phyloP scores from a whole-genome alignment of 1,140 invertebrate genomes.

The Yoshiicerus persimilis region DNA sequence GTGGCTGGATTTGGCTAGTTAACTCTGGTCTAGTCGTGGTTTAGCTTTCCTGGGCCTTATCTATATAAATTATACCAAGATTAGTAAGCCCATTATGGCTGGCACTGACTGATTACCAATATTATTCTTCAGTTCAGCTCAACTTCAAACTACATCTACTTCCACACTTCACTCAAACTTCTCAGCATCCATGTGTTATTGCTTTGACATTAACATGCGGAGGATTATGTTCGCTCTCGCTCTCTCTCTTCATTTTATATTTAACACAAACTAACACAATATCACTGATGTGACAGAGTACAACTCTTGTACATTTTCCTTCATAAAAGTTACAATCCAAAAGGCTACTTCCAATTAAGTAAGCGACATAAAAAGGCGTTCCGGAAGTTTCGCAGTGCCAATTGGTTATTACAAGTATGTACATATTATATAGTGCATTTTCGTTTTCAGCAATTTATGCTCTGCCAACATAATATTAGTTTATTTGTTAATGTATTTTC shows the following conservation, averaged over 20 bases:
- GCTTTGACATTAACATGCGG: not conserved
- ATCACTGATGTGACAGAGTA: not conserved
- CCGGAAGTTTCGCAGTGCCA: no score
- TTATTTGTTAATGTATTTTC: no score
- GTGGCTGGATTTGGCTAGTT: not conserved
- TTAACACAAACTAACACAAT: not conserved
- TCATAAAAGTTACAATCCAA: no score
- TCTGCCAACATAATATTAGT: no score
- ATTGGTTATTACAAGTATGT: no score
- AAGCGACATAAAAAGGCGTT: no score
- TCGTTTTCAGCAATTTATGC: no score
- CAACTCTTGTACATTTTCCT: no score
- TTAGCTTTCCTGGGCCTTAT: not conserved
- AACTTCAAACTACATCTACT: not conserved
- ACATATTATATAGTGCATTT: no score
- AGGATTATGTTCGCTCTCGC: not conserved
- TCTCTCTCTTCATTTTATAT: not conserved
- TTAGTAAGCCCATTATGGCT: not conserved
- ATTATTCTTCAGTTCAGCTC: not conserved
- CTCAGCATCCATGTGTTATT: not conserved
- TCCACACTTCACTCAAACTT: not conserved
- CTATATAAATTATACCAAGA: not conserved
- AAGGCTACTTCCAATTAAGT: no score
- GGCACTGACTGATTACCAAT: constrained; percentile 6
- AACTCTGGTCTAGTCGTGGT: not conserved